Evolutionary conservation across 2,888 invertebrate genomes (phyloP).

Genomic region (Drosophila mimetica): DNA sequence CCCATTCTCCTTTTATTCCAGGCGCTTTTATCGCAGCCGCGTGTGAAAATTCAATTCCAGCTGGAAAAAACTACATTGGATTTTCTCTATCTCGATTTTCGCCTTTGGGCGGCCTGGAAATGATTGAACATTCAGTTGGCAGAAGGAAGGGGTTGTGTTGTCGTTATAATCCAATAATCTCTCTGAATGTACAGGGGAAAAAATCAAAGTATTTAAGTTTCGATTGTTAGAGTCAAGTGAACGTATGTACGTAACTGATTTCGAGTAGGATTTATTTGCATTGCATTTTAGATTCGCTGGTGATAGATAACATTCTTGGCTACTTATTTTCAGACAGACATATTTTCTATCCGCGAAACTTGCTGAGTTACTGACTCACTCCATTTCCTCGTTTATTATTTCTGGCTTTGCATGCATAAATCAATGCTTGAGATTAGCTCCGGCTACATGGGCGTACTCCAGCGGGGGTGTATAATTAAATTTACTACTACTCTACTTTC

Average conservation of each 20-base stretch:
- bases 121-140: slow-evolving; percentile 9
- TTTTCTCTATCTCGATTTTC: neutral
- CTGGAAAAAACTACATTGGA: neutral
- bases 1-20: slow-evolving; percentile 1
- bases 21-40: slow-evolving; percentile 12
- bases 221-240: neutral
- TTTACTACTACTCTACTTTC: too few relatives aligned
- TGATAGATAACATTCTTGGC: slow-evolving; percentile 7
- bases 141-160: neutral
- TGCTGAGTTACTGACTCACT: slow-evolving; percentile 54
- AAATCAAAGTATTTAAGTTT: neutral
- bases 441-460: slow-evolving; percentile 10
- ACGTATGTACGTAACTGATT: neutral
- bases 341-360: slow-evolving; percentile 9
- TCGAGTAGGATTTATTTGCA: neutral
- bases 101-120: slow-evolving; percentile 7
- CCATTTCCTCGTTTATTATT: slow-evolving; percentile 46
- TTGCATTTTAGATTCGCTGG: slow-evolving; percentile 3
- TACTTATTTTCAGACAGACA: slow-evolving; percentile 8
- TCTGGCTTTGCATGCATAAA: slow-evolving; percentile 61
- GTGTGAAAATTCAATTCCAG: slow-evolving; percentile 33
- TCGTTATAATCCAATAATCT: slow-evolving; percentile 2
- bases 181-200: neutral
- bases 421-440: slow-evolving; percentile 45
- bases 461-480: slow-evolving; percentile 6